phyloP scores from a whole-genome alignment of 2,888 invertebrate genomes.

The Mythimna vitellina region DNA sequence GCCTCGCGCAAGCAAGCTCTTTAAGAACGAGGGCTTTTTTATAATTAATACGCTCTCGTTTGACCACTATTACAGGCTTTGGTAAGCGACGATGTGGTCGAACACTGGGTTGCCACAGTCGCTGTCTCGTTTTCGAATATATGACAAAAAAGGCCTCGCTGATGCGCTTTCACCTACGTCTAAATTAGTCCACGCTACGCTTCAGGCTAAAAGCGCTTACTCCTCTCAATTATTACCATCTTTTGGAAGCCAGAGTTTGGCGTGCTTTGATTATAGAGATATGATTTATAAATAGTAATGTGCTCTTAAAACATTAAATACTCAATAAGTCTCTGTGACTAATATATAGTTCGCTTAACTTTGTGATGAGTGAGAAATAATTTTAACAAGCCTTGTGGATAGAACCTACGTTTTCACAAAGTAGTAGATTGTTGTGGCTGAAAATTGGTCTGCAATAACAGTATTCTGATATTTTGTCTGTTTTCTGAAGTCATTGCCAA shows the following conservation, averaged over 20 bases:
- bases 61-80: no score
- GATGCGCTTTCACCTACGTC: no score
- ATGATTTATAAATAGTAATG: conserved; percentile 6
- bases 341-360: not conserved
- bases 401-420: not conserved
- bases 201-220: no score
- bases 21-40: no score
- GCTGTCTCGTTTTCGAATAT: no score
- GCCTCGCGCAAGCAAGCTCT: no score
- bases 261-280: not conserved
- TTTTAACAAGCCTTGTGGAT: not conserved
- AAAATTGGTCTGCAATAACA: not conserved
- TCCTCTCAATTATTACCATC: no score
- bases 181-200: no score
- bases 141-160: no score
- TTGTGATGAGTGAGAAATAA: not conserved
- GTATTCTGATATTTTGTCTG: not conserved
- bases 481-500: not conserved
- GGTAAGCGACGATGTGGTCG: no score
- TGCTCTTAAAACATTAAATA: conserved; percentile 18
- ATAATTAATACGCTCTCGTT: no score
- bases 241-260: not conserved
- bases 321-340: not conserved
- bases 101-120: no score
- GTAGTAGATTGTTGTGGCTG: not conserved